A percentile compares a stretch with the other conserved stretches of the same genome.
Conservation (phyloP, 2,113 vertebrate species). For the Sardina pilchardus region DNA sequence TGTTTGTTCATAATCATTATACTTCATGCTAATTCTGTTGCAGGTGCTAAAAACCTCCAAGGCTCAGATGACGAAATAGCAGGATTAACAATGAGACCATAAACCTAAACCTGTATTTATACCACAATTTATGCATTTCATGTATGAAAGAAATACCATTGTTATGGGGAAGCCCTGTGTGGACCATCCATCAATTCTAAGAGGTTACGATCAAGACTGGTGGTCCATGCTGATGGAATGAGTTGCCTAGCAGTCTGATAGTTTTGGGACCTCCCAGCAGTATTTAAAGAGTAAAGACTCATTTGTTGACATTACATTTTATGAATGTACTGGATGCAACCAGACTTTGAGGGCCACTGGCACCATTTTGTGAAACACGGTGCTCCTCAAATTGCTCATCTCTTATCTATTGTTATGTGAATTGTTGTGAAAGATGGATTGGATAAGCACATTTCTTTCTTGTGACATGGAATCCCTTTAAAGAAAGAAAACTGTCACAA, state of each 20-base stretch:
- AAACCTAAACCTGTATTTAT: neutral
- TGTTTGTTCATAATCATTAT: neutral
- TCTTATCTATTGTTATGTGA: neutral
- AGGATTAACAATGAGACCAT: neutral
- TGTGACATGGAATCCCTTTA: conserved; percentile 33
- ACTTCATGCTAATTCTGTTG: neutral
- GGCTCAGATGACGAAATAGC: neutral
- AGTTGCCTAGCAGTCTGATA: too few relatives aligned
- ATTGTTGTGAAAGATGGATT: neutral
- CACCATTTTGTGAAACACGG: neutral
- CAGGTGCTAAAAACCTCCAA: neutral
- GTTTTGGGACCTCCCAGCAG: too few relatives aligned
- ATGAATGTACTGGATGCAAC: neutral
- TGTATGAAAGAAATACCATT: neutral
- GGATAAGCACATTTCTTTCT: neutral
- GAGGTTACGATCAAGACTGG: too few relatives aligned
- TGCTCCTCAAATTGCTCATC: neutral
- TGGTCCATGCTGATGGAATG: too few relatives aligned
- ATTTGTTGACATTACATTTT: too few relatives aligned
- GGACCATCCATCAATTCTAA: too few relatives aligned
- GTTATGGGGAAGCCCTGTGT: too few relatives aligned
- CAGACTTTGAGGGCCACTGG: neutral
- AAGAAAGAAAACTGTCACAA: conserved; percentile 35
- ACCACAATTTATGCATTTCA: neutral
- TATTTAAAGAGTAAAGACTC: neutral